phyloP scores from a whole-genome alignment of 2,113 vertebrate genomes.

The Butorides virescens region DNA sequence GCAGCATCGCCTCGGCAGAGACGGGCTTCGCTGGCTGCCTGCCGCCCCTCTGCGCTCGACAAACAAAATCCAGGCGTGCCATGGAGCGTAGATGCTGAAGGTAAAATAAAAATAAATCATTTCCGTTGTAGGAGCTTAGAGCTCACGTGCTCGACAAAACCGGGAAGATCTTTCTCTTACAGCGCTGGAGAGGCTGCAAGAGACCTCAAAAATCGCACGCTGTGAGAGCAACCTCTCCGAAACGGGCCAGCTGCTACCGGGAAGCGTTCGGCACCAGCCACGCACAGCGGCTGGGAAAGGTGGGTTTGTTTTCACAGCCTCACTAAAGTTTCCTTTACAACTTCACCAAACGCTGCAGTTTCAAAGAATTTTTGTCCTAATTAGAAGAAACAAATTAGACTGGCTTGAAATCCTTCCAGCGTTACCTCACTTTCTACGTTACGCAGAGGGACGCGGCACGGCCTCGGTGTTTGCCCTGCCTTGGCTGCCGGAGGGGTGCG shows the following conservation, averaged over 20 bases:
- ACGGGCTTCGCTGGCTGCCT: fast-evolving
- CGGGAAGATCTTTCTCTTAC: background rate
- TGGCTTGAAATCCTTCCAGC: background rate
- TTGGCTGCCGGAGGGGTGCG: background rate
- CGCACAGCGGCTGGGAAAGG: background rate
- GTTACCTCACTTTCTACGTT: fast-evolving
- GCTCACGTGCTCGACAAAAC: background rate
- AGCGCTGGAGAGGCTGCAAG: fast-evolving
- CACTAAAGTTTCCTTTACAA: background rate
- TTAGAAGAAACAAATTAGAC: background rate
- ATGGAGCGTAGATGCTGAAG: fast-evolving
- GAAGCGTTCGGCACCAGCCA: background rate
- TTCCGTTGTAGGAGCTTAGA: fast-evolving
- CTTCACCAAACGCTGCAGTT: background rate
- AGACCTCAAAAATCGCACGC: fast-evolving
- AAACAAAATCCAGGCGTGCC: fast-evolving
- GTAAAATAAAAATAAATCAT: fast-evolving
- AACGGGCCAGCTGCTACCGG: background rate
- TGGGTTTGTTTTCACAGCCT: fast-evolving
- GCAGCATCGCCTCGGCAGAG: background rate
- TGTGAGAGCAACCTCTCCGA: fast-evolving
- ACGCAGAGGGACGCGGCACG: fast-evolving
- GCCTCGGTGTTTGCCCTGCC: fast-evolving
- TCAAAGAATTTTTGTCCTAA: background rate
- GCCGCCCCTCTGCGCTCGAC: background rate